phyloP scores from a whole-genome alignment of 2,888 invertebrate genomes.

The Thymelicus acteon region DNA sequence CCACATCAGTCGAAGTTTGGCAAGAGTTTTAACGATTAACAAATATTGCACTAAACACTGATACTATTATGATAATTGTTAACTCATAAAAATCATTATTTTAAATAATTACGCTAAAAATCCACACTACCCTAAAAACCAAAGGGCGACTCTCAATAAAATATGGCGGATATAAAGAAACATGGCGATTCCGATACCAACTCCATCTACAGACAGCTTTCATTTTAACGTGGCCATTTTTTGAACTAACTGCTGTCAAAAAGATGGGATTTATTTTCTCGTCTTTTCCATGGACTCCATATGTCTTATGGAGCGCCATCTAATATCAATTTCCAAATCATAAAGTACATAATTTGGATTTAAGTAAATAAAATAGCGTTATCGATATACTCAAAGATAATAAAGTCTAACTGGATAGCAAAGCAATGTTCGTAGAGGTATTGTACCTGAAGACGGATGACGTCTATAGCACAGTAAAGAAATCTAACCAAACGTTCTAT shows the following conservation, averaged over 20 bases:
- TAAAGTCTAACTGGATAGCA: too few species aligned
- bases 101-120: conserved; percentile 67
- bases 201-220: conserved; percentile 58
- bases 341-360: too few species aligned
- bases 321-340: too few species aligned
- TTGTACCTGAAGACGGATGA: too few species aligned
- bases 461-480: too few species aligned
- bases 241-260: conserved; percentile 5
- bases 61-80: conserved; percentile 66
- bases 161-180: conserved; percentile 78
- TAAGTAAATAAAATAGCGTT: too few species aligned
- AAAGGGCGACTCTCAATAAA: conserved; percentile 79
- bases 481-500: too few species aligned
- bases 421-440: too few species aligned
- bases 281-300: too few species aligned
- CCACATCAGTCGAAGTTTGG: conserved; percentile 65
- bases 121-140: conserved; percentile 70
- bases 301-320: too few species aligned
- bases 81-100: conserved; percentile 76
- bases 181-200: conserved; percentile 68
- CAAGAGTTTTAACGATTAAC: conserved; percentile 54
- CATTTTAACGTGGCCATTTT: conserved; percentile 8
- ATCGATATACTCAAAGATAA: too few species aligned
- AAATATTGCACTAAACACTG: conserved; percentile 72
- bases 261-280: not conserved